phyloP scores from a whole-genome alignment of 1,140 invertebrate species.

The Aphis craccivora region DNA sequence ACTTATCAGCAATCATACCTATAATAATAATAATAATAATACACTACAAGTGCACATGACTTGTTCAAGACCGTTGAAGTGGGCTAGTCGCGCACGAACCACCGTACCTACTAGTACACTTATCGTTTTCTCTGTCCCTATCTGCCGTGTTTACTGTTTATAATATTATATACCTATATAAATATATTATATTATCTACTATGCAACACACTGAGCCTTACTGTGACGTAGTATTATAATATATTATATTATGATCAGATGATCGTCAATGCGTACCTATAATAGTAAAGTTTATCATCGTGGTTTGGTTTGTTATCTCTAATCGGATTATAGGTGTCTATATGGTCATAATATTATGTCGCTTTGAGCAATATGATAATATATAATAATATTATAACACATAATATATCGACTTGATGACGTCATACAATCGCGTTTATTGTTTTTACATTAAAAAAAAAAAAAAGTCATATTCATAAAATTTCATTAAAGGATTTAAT shows the following conservation, averaged over 20 bases:
- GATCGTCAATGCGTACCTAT: no score
- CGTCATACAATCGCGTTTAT: no score
- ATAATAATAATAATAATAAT: neutral
- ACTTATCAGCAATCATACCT: neutral
- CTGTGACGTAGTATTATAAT: neutral
- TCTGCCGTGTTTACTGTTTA: no score
- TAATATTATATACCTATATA: no score
- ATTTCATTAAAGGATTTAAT: neutral
- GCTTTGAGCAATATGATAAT: no score
- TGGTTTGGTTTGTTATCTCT: no score
- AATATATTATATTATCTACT: neutral
- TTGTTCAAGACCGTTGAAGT: neutral
- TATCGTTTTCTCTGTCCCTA: neutral
- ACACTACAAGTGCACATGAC: neutral
- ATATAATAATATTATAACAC: no score
- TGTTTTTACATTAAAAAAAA: no score
- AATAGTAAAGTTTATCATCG: no score
- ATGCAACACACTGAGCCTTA: neutral
- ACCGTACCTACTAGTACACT: neutral
- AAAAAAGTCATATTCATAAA: neutral
- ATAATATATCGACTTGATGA: no score
- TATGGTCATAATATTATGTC: no score
- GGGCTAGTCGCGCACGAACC: slow-evolving; percentile 5
- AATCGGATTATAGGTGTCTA: no score
- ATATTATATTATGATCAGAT: neutral